Evolutionary conservation across 2,797 vertebrate species (phyloP).

Genomic region (Poecilia wingei): DNA sequence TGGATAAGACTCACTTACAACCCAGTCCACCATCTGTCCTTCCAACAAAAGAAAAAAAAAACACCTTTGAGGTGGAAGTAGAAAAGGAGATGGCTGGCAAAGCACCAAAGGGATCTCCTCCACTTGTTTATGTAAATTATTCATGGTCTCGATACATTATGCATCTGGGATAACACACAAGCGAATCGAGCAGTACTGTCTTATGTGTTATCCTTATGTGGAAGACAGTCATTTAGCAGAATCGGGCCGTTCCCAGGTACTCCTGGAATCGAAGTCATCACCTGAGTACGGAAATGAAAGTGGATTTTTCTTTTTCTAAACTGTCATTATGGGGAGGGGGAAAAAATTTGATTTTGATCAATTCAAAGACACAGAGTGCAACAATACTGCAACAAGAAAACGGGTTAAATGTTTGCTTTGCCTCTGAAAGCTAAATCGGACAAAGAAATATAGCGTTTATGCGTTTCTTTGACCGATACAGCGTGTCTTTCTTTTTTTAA

Average conservation of each 20-base stretch:
- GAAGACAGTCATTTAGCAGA: slow-evolving; percentile 73
- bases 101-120: slow-evolving; percentile 71
- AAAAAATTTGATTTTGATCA: slow-evolving; percentile 19
- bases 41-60: slow-evolving; percentile 53
- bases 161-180: slow-evolving; percentile 71
- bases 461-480: neutral
- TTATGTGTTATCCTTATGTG: slow-evolving; percentile 76
- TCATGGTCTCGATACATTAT: slow-evolving; percentile 78
- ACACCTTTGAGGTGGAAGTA: slow-evolving; percentile 56
- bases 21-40: slow-evolving; percentile 76
- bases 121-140: slow-evolving; percentile 81
- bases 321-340: slow-evolving; percentile 20
- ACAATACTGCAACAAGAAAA: neutral
- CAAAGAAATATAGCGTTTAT: neutral
- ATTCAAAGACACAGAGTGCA: neutral
- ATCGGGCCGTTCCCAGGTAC: slow-evolving; percentile 46
- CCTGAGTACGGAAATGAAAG: slow-evolving; percentile 52
- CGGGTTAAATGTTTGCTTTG: neutral
- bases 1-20: slow-evolving; percentile 63
- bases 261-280: slow-evolving; percentile 38
- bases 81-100: slow-evolving; percentile 58
- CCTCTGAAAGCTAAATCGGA: neutral
- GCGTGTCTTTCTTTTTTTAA: slow-evolving; percentile 35
- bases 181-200: slow-evolving; percentile 69
- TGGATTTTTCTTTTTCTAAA: slow-evolving; percentile 35